Conservation (phyloP, 2,888 invertebrate genomes). For the Himalopsyche anomala region DNA sequence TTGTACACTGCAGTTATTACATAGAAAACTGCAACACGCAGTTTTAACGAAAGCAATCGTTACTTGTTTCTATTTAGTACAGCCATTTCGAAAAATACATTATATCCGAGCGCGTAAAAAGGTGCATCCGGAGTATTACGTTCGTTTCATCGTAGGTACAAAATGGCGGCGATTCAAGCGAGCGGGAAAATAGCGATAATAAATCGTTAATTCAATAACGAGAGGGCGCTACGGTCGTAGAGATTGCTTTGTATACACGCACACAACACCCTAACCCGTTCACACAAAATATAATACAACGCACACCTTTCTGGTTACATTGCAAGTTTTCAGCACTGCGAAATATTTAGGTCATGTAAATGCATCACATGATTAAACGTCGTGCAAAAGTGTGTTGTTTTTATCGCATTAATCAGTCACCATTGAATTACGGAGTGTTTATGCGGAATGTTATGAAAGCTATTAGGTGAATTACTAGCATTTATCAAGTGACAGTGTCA, state of each 20-base stretch:
- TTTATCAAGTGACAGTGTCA: no score
- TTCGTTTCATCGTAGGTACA: conserved; percentile 1
- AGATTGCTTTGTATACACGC: conserved; percentile 55
- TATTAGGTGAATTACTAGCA: no score
- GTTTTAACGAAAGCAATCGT: no score
- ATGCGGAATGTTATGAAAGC: no score
- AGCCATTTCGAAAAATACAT: no score
- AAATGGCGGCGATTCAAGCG: conserved; percentile 56
- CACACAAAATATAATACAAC: background rate
- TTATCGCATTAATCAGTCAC: background rate
- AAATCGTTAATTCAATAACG: conserved; percentile 65
- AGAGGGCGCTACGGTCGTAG: conserved; percentile 51
- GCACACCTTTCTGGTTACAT: background rate
- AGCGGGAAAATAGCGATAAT: conserved; percentile 55
- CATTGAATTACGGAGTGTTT: no score
- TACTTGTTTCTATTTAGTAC: no score
- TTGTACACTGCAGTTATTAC: background rate
- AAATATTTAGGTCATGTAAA: conserved; percentile 18
- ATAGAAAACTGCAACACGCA: no score
- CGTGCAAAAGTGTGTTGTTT: background rate
- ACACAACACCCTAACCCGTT: background rate
- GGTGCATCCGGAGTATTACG: conserved; percentile 4
- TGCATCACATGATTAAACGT: background rate
- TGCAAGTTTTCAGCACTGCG: background rate
- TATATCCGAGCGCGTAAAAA: background rate